Evolutionary conservation across 2,113 vertebrate genomes (phyloP).

Genomic region (Candoia aspera): DNA sequence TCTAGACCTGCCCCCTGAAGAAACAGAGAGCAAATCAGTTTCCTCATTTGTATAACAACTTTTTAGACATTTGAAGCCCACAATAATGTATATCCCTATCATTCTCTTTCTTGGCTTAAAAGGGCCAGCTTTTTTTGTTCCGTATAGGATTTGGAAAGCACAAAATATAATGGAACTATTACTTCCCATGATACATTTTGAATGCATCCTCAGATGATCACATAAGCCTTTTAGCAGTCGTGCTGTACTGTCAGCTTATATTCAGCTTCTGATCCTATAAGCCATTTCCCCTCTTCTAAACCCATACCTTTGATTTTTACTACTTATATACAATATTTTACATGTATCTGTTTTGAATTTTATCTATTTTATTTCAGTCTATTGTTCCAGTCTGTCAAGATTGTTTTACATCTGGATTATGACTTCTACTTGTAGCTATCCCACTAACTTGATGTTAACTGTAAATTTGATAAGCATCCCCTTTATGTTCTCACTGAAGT

Average conservation of each 20-base stretch:
- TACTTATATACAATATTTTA: background rate
- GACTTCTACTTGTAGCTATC: background rate
- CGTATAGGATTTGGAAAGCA: background rate
- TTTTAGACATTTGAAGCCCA: background rate
- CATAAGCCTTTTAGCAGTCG: background rate
- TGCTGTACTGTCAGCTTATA: background rate
- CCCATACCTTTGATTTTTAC: background rate
- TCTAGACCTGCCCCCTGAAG: background rate
- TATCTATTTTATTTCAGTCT: background rate
- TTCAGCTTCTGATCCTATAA: background rate
- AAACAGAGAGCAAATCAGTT: background rate
- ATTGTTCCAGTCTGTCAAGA: background rate
- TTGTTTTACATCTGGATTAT: background rate
- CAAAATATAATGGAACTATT: background rate
- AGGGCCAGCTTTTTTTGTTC: background rate
- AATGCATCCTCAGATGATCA: background rate
- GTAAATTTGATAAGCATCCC: background rate
- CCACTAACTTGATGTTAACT: background rate
- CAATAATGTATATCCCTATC: background rate
- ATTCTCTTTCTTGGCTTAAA: background rate
- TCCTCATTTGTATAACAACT: background rate
- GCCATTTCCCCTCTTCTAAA: background rate
- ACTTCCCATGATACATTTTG: background rate
- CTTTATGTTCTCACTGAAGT: background rate
- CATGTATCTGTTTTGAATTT: background rate